Evolutionary conservation across 2,888 invertebrate species (phyloP).

Genomic region (Spodoptera exigua): DNA sequence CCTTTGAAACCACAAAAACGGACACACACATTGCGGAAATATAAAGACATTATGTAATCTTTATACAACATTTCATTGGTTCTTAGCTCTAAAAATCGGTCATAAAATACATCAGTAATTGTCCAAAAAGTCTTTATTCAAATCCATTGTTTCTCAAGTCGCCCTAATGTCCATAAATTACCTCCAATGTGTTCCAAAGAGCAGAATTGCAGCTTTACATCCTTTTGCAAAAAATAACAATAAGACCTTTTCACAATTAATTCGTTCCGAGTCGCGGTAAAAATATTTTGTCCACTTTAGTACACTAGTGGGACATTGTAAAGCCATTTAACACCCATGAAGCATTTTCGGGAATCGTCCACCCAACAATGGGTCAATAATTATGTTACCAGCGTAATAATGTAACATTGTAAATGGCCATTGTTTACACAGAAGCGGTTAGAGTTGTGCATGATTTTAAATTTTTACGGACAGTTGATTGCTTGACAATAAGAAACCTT

Average conservation of each 20-base stretch:
- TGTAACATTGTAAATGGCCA: conserved; percentile 79
- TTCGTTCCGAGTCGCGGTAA: conserved; percentile 82
- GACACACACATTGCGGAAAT: no score
- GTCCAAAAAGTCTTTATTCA: conserved; percentile 33
- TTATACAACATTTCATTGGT: not conserved
- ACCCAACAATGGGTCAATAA: conserved; percentile 80
- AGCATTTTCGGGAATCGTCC: conserved; percentile 79
- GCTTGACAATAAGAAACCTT: conserved; percentile 45
- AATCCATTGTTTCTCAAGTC: conserved; percentile 37
- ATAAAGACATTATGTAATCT: no score
- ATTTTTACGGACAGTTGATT: conserved; percentile 33
- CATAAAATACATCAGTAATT: conserved; percentile 44
- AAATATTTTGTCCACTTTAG: conserved; percentile 82
- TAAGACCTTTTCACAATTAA: conserved; percentile 68
- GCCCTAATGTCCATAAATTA: conserved; percentile 53
- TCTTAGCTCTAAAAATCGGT: conserved; percentile 1
- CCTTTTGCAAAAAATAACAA: conserved; percentile 48
- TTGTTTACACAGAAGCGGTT: conserved; percentile 86
- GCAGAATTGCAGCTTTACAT: conserved; percentile 21
- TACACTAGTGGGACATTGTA: conserved; percentile 72
- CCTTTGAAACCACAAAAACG: no score
- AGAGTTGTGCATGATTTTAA: conserved; percentile 63
- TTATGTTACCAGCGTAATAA: conserved; percentile 84
- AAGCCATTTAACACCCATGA: conserved; percentile 76
- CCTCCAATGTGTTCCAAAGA: conserved; percentile 19